phyloP scores from a whole-genome alignment of 2,113 vertebrate genomes.

The Scomber scombrus region DNA sequence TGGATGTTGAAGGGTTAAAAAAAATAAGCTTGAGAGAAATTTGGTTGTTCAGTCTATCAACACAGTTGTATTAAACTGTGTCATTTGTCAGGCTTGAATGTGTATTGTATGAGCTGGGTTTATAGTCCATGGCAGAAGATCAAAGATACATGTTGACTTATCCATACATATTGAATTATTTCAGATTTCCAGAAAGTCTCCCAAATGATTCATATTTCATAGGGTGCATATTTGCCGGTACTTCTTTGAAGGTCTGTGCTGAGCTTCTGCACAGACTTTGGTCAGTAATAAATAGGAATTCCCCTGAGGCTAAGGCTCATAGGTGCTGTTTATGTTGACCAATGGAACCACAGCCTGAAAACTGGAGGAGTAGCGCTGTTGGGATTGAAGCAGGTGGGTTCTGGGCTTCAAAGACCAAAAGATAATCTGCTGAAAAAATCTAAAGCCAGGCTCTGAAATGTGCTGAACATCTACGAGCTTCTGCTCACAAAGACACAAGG shows the following conservation, averaged over 20 bases:
- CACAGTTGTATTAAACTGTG: neutral
- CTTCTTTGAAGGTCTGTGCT: constrained; percentile 73
- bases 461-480: constrained; percentile 84
- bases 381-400: constrained; percentile 83
- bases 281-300: constrained; percentile 78
- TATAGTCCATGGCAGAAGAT: constrained; percentile 24
- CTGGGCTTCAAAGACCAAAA: constrained; percentile 83
- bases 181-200: constrained; percentile 62
- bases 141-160: constrained; percentile 52
- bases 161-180: constrained; percentile 55
- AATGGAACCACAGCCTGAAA: constrained; percentile 74
- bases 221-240: constrained; percentile 60
- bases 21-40: neutral
- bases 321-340: constrained; percentile 77
- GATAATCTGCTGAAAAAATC: constrained; percentile 82
- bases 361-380: constrained; percentile 67
- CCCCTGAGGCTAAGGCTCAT: constrained; percentile 76
- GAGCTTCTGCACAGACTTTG: constrained; percentile 75
- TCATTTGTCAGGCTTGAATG: constrained; percentile 4
- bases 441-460: constrained; percentile 81
- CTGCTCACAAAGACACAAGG: constrained; percentile 81
- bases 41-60: neutral
- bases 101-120: constrained; percentile 1
- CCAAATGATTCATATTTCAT: constrained; percentile 74
- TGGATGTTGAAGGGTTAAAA: neutral